Base-by-base conservation (phyloP, 2,797 vertebrate species). In the Schizopygopsis malacanthus region DNA sequence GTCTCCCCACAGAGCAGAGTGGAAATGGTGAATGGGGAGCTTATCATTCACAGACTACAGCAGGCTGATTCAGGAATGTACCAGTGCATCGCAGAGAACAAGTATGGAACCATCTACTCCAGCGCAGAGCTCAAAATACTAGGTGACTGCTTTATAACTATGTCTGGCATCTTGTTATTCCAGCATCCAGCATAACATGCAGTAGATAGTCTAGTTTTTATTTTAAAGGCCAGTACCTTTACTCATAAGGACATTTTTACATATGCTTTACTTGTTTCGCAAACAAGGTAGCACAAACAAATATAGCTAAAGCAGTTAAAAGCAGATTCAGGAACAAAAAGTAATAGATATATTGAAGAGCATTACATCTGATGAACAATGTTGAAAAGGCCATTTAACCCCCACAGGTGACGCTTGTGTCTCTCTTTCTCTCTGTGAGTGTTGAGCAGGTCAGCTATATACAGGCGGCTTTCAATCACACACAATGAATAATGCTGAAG, bases 21-120 rank as follows among this genome's bases (percentile, higher is more conserved):
- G 88, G 96, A 98, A 90, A 96, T 96, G 85, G 83, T 95, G 92
- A 98, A 97, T 81, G 97, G 98, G 81, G 95, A 97, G 83, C 91
- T 99, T 91, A 94, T 93, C 89, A 97, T 99, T 91, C 95, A 94
- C 77, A 95, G 85, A 84, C 96, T 98, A 82, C 97, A 97, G 91
- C 93, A 96, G 52, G 94, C 94, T 4, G 98, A 99, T 90, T 97
- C 98, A 2, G 98, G 97, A 87, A 99, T 99, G 98, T 99, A 98
- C 93, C 98, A 99, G 90, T 99, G 98, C 87, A 94, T 98, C 39
- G 97, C 97, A 9, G 98, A 98, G 93, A 99, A 99, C 91, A 98
- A 98, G 85, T 97, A 99, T 0, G 97, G 96, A 63, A 92, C 95
- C 47, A 92, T 98, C 92, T 98, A 97, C 90, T 95, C 96, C 3